A percentile compares a stretch with the other conserved stretches of the same genome.
Evolutionary conservation across 2,888 invertebrate genomes (phyloP).

Genomic region (Tiphia femorata): DNA sequence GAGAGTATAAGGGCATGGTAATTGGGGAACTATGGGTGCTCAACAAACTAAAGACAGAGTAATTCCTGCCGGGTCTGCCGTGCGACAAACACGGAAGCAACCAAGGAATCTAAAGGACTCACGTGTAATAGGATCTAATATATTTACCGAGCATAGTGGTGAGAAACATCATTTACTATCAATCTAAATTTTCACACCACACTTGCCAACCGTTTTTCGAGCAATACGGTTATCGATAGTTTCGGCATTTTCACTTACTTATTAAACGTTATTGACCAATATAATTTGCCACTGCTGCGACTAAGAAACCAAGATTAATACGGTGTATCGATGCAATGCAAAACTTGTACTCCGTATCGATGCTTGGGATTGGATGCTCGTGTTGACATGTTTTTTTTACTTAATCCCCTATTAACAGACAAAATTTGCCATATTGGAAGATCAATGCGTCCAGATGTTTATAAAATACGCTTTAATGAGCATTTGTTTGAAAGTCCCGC

Average conservation of each 20-base stretch:
- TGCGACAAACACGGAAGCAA: conserved; percentile 82
- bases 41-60: conserved; percentile 94
- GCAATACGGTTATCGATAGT: conserved; percentile 11
- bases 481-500: too few species aligned
- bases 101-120: conserved; percentile 85
- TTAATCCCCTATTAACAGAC: too few species aligned
- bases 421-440: too few species aligned
- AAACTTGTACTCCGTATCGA: too few species aligned
- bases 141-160: conserved; percentile 96
- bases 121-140: conserved; percentile 88
- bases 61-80: conserved; percentile 77
- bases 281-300: too few species aligned
- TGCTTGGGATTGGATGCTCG: too few species aligned
- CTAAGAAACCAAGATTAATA: too few species aligned
- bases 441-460: too few species aligned
- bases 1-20: conserved; percentile 63
- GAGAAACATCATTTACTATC: conserved; percentile 64
- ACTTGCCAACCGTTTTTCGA: conserved; percentile 9
- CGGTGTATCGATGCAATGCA: too few species aligned
- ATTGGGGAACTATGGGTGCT: conserved; percentile 83
- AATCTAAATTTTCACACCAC: conserved; percentile 1
- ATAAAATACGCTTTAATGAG: too few species aligned
- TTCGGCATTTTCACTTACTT: conserved; percentile 19
- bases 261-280: too few species aligned
- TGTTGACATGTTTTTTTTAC: too few species aligned